Evolutionary conservation across 1,140 invertebrate genomes (phyloP).

Genomic region (Triops cancriformis): DNA sequence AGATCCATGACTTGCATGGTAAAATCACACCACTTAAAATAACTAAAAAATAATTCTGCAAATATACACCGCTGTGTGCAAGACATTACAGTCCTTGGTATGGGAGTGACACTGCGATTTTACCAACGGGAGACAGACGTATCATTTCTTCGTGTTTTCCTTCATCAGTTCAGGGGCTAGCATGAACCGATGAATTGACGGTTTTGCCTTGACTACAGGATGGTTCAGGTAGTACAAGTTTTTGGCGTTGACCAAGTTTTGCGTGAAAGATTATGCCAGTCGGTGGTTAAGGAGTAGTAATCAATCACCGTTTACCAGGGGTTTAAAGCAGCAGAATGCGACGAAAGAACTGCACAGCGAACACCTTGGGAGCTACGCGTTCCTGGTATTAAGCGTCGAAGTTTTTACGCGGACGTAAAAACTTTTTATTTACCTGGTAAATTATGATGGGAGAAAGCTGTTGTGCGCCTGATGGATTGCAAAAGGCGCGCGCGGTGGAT

Average conservation of each 20-base stretch:
- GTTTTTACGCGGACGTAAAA: background rate
- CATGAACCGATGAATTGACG: too few species aligned
- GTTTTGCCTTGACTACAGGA: too few species aligned
- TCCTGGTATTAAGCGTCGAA: background rate
- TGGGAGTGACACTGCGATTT: too few species aligned
- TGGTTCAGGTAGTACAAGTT: background rate
- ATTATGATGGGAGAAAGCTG: background rate
- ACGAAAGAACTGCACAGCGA: background rate
- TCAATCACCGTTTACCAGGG: background rate
- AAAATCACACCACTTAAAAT: too few species aligned
- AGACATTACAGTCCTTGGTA: too few species aligned
- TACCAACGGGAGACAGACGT: too few species aligned
- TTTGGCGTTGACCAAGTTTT: background rate
- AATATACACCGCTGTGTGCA: too few species aligned
- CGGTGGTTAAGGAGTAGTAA: background rate
- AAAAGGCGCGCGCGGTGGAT: background rate
- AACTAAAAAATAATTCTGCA: too few species aligned
- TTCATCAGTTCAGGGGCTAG: too few species aligned
- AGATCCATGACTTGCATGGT: too few species aligned
- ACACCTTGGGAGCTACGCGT: background rate
- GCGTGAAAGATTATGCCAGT: background rate
- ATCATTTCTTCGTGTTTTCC: too few species aligned
- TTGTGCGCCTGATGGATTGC: background rate
- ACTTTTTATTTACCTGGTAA: background rate
- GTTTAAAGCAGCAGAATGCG: background rate